phyloP scores from a whole-genome alignment of 2,888 invertebrate genomes.

The Panzeria rudis region DNA sequence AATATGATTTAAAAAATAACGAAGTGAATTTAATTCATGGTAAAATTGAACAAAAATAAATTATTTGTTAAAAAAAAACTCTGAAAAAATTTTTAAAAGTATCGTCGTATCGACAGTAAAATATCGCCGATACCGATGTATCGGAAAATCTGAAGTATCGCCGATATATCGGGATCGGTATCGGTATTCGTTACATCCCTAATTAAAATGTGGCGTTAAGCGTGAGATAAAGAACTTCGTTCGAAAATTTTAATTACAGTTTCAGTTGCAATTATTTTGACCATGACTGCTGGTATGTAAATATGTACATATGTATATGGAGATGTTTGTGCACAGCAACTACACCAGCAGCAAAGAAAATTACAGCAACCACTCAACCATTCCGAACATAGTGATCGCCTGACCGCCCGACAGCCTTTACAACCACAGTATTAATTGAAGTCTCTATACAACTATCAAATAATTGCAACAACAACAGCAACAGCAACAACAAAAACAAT shows the following conservation, averaged over 20 bases:
- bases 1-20: no score
- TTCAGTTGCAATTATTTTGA: neutral
- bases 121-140: no score
- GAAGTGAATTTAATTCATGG: no score
- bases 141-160: no score
- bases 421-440: conserved; percentile 67
- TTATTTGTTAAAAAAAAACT: no score
- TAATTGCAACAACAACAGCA: conserved; percentile 41
- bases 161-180: no score
- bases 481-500: conserved; percentile 20
- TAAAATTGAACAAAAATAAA: no score
- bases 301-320: neutral
- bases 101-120: no score
- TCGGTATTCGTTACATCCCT: no score
- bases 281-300: neutral
- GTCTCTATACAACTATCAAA: conserved; percentile 61
- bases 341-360: conserved; percentile 22
- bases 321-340: conserved; percentile 36
- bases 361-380: conserved; percentile 48
- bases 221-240: no score
- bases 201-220: no score
- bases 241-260: neutral
- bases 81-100: no score
- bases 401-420: conserved; percentile 15
- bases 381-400: conserved; percentile 27